These are phyloP conservation scores for Pheosia tremula DNA, from an alignment of 2,888 invertebrate genomes.

Conservation along the genomic window DNA sequence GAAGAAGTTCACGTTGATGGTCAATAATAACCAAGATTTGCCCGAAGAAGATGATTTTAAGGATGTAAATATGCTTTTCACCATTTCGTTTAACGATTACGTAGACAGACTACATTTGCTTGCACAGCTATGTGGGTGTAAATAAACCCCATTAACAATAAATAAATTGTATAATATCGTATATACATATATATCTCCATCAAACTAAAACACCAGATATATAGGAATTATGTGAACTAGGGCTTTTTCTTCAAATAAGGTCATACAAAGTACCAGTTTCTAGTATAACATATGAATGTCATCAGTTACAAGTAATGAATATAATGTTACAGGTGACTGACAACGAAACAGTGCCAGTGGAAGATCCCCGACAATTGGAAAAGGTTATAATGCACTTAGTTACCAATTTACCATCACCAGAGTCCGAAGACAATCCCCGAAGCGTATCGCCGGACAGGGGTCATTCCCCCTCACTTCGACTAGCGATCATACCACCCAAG, in stretches of 20 bases:
- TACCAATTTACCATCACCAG: slow-evolving; percentile 61
- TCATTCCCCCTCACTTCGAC: slow-evolving; percentile 27
- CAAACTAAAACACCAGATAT: too few relatives aligned
- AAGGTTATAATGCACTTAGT: slow-evolving; percentile 87
- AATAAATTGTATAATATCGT: too few relatives aligned
- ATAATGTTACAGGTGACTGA: slow-evolving; percentile 38
- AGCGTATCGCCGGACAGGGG: slow-evolving; percentile 12
- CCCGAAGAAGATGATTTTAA: slow-evolving; percentile 37
- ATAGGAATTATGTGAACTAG: too few relatives aligned
- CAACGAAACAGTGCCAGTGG: slow-evolving; percentile 70
- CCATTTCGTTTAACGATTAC: too few relatives aligned
- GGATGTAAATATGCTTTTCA: slow-evolving; percentile 40
- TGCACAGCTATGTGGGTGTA: too few relatives aligned
- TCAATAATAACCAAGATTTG: slow-evolving; percentile 48
- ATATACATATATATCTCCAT: too few relatives aligned
- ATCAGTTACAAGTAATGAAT: background rate
- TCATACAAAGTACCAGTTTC: too few relatives aligned
- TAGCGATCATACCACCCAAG: slow-evolving; percentile 64
- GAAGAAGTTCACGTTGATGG: slow-evolving; percentile 86
- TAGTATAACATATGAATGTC: too few relatives aligned
- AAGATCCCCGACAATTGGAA: slow-evolving; percentile 87
- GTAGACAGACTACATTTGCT: too few relatives aligned
- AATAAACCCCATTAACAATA: too few relatives aligned
- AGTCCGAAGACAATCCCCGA: slow-evolving; percentile 5
- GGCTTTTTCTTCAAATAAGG: too few relatives aligned